Conservation (phyloP, 1,140 invertebrate species). For the Drosophila sulfurigaster region DNA sequence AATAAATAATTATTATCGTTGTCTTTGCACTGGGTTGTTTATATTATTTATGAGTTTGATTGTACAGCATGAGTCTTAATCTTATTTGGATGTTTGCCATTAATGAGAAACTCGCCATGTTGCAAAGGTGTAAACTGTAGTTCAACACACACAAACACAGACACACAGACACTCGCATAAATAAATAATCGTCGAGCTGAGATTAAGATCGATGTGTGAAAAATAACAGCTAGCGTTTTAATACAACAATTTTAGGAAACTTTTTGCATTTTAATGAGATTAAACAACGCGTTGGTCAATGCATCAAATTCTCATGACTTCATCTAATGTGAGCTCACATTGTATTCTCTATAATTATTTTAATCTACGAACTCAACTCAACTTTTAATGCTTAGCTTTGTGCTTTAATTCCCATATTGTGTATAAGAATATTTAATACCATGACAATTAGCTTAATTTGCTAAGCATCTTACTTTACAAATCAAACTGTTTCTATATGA, state of each 20-base stretch:
- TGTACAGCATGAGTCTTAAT: constrained; percentile 58
- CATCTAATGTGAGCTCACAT: too few species aligned
- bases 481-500: too few species aligned
- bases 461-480: too few species aligned
- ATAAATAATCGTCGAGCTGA: not conserved
- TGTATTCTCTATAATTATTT: too few species aligned
- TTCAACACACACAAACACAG: constrained; percentile 1
- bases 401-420: too few species aligned
- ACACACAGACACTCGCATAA: constrained; percentile 1
- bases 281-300: not conserved
- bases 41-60: constrained; percentile 73
- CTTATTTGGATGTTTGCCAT: constrained; percentile 60
- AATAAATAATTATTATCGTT: constrained; percentile 80
- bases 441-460: too few species aligned
- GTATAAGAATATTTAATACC: too few species aligned
- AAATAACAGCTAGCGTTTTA: not conserved
- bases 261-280: constrained; percentile 4
- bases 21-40: constrained; percentile 52
- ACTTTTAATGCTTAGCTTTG: too few species aligned
- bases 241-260: constrained; percentile 1
- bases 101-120: constrained; percentile 29
- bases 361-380: too few species aligned
- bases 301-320: not conserved
- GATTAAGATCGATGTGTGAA: constrained; percentile 27
- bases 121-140: constrained; percentile 24